Conservation (phyloP, 2,113 vertebrate genomes). For the Apaloderma vittatum region DNA sequence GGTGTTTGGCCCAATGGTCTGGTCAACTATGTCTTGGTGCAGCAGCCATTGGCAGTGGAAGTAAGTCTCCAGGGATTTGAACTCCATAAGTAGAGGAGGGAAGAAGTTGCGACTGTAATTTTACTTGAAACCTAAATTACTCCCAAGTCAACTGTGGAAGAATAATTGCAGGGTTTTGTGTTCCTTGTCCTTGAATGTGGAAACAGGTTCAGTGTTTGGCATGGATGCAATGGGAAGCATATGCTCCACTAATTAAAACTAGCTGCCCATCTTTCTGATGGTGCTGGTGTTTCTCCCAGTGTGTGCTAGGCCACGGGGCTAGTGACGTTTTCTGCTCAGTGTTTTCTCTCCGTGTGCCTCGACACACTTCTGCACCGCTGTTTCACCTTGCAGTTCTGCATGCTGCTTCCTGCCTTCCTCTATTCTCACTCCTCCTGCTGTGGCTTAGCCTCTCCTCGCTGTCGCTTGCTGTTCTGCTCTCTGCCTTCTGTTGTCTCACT, state of each 20-base stretch:
- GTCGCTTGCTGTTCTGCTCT: slow-evolving; percentile 48
- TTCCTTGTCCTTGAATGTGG: neutral
- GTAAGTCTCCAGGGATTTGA: neutral
- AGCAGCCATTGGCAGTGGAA: neutral
- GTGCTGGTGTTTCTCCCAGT: neutral
- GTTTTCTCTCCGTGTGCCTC: neutral
- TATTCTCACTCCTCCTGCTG: neutral
- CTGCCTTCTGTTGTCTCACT: slow-evolving; percentile 77
- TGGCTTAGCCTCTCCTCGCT: neutral
- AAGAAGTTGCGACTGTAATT: neutral
- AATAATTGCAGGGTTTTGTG: neutral
- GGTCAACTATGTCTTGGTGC: fast-evolving
- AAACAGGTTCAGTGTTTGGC: neutral
- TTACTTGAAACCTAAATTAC: neutral
- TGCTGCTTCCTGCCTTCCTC: neutral
- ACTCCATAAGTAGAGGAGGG: neutral
- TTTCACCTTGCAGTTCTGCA: slow-evolving; percentile 33
- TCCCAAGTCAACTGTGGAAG: neutral
- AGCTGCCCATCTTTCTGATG: neutral
- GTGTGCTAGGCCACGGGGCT: fast-evolving
- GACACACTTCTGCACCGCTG: neutral
- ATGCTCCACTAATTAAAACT: neutral
- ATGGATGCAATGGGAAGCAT: neutral
- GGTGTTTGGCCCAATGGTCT: neutral
- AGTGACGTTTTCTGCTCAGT: neutral